Evolutionary conservation across 2,888 invertebrate species (phyloP).

Genomic region (Agriopis marginaria): DNA sequence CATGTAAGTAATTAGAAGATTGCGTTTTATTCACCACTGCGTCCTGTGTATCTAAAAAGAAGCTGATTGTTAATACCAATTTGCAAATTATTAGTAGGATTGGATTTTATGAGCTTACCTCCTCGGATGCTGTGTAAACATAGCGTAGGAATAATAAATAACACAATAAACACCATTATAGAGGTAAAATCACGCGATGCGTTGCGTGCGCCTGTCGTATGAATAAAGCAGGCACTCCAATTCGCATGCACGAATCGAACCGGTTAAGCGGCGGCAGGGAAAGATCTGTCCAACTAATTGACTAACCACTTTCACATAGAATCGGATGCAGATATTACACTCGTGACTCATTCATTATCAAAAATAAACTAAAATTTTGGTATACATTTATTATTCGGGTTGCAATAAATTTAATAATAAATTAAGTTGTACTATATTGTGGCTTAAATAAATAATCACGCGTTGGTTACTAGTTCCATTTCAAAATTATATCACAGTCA

Average conservation of each 20-base stretch:
- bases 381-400: conserved; percentile 4
- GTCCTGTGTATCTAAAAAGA: conserved; percentile 39
- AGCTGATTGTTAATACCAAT: background rate
- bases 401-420: conserved; percentile 1
- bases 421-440: conserved; percentile 3
- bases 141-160: conserved; percentile 44
- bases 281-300: conserved; percentile 56
- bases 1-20: conserved; percentile 39
- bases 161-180: conserved; percentile 47
- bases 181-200: conserved; percentile 54
- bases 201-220: conserved; percentile 65
- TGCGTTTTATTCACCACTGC: conserved; percentile 45
- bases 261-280: conserved; percentile 70
- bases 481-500: conserved; percentile 32
- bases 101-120: conserved; percentile 33
- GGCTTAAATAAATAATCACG: conserved; percentile 42
- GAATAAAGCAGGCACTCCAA: conserved; percentile 70
- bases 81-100: background rate
- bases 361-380: conserved; percentile 5
- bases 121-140: conserved; percentile 38
- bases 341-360: conserved; percentile 15
- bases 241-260: conserved; percentile 70
- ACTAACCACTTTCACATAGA: conserved; percentile 69
- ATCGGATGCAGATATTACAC: conserved; percentile 24
- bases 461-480: conserved; percentile 35